A percentile compares a stretch with the other conserved stretches of the same genome.
These are phyloP conservation scores for Torymus texanus DNA, from an alignment of 2,888 invertebrate species.

Conservation along the genomic window DNA sequence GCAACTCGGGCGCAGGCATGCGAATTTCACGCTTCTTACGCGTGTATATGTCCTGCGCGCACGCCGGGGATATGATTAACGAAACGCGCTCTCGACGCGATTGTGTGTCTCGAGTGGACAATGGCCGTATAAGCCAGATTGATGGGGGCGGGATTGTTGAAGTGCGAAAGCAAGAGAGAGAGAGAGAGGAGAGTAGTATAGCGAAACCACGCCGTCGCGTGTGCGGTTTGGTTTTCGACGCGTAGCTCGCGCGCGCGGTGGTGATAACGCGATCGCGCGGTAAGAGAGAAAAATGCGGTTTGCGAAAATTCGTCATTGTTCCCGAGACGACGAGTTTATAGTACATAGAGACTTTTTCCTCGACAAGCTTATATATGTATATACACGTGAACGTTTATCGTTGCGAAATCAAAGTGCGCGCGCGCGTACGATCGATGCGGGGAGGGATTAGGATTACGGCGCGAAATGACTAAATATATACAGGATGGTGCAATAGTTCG, in stretches of 20 bases:
- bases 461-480: slow-evolving; percentile 35
- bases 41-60: background rate
- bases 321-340: background rate
- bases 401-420: slow-evolving; percentile 41
- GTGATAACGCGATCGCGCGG: slow-evolving; percentile 12
- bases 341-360: background rate
- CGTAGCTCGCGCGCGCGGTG: background rate
- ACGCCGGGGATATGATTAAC: slow-evolving; percentile 35
- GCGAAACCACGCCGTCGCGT: slow-evolving; percentile 1
- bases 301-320: slow-evolving; percentile 46
- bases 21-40: slow-evolving; percentile 36
- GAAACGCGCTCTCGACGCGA: slow-evolving; percentile 20
- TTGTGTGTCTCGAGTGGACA: slow-evolving; percentile 37
- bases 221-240: slow-evolving; percentile 13
- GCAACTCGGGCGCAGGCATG: background rate
- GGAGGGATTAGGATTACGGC: slow-evolving; percentile 37
- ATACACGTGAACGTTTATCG: background rate
- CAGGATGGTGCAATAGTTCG: slow-evolving; percentile 30
- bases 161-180: background rate
- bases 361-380: background rate
- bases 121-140: slow-evolving; percentile 48
- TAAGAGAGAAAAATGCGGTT: slow-evolving; percentile 32
- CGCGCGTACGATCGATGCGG: slow-evolving; percentile 26
- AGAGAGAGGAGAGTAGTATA: background rate
- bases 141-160: slow-evolving; percentile 27